phyloP scores from a whole-genome alignment of 92 coral and sea anemone genomes.

The Pocillopora meandrina region DNA sequence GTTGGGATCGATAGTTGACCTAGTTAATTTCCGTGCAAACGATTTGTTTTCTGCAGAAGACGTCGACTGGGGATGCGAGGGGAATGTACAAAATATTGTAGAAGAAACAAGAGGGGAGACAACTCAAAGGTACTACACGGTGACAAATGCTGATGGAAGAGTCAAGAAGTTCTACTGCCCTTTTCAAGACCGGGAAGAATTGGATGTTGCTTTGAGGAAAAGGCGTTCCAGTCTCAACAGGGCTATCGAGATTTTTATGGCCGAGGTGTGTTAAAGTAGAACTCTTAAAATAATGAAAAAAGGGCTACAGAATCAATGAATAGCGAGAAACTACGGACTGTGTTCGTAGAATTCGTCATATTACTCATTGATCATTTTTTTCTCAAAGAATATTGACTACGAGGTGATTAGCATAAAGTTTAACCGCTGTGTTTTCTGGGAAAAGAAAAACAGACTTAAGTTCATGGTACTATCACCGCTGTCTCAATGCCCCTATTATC shows the following conservation, averaged over 20 bases:
- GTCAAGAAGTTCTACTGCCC: constrained; percentile 34
- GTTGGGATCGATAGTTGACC: constrained; percentile 32
- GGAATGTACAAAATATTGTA: constrained; percentile 11
- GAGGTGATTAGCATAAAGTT: no score
- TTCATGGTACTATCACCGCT: no score
- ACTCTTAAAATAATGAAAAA: neutral
- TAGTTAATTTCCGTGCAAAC: constrained; percentile 44
- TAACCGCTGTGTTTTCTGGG: no score
- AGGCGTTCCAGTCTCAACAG: constrained; percentile 49
- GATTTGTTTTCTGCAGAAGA: constrained; percentile 56
- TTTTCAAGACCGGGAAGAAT: constrained; percentile 31
- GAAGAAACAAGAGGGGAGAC: constrained; percentile 29
- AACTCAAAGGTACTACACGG: constrained; percentile 22
- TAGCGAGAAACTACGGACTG: neutral
- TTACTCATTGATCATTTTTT: no score
- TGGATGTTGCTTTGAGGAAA: constrained; percentile 39
- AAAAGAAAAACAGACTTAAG: no score
- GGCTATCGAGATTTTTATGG: constrained; percentile 56
- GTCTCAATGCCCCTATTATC: no score
- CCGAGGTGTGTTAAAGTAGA: constrained; percentile 28
- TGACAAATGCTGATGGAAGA: neutral
- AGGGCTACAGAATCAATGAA: neutral
- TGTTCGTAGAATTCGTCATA: neutral
- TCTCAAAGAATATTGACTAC: no score
- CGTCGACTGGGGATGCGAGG: constrained; percentile 66